Percentiles rank a stretch among this genome's conserved stretches.
Conservation (phyloP, 1,140 invertebrate genomes). For the Eumeta japonica region DNA sequence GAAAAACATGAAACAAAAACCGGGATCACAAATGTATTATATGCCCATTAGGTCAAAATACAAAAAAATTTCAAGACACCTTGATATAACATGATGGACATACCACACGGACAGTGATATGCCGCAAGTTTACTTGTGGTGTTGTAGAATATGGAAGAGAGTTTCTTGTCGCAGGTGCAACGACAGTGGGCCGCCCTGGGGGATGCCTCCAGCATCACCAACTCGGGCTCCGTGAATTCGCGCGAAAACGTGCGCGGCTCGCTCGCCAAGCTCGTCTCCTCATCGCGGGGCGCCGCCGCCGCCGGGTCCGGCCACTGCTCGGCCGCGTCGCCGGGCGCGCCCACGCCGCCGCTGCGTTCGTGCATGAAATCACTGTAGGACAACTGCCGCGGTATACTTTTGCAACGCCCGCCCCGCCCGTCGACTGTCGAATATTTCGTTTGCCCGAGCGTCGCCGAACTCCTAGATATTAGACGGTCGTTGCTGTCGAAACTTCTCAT, state of each 20-base stretch:
- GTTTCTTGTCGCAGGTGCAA: slow-evolving; percentile 43
- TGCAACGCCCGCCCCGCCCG: slow-evolving; percentile 44
- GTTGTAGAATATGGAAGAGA: slow-evolving; percentile 49
- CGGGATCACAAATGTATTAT: too few species aligned
- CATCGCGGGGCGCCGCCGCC: slow-evolving; percentile 15
- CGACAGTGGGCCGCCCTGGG: slow-evolving; percentile 33
- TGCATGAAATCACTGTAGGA: slow-evolving; percentile 49
- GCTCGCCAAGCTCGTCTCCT: slow-evolving; percentile 27
- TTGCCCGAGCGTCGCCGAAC: slow-evolving; percentile 23
- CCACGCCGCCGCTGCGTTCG: slow-evolving; percentile 33
- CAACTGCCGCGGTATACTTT: slow-evolving; percentile 45
- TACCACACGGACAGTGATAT: too few species aligned
- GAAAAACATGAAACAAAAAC: too few species aligned
- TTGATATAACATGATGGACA: too few species aligned
- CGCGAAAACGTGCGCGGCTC: slow-evolving; percentile 36
- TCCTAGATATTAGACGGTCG: slow-evolving; percentile 27
- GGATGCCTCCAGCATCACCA: slow-evolving; percentile 30
- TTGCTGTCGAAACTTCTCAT: slow-evolving; percentile 41
- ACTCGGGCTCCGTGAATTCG: slow-evolving; percentile 40
- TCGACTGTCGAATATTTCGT: slow-evolving; percentile 50
- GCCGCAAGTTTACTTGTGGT: slow-evolving; percentile 50
- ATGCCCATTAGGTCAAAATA: too few species aligned
- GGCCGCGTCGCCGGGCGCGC: slow-evolving; percentile 15
- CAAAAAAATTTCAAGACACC: too few species aligned
- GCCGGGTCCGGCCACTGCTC: slow-evolving; percentile 26